Evolutionary conservation across 2,797 vertebrate genomes (phyloP).

Genomic region (Chromobotia macracanthus): DNA sequence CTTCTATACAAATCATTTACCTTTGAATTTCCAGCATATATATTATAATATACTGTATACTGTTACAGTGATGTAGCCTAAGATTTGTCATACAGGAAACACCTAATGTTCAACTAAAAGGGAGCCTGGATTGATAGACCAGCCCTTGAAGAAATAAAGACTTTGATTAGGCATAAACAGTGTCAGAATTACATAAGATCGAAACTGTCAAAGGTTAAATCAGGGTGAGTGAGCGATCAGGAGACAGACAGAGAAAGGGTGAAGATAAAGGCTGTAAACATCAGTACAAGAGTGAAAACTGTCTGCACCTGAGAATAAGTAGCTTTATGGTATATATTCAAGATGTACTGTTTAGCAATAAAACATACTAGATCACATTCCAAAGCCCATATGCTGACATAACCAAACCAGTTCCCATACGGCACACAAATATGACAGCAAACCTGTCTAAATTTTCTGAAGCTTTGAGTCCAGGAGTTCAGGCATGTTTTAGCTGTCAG

Average conservation of each 20-base stretch:
- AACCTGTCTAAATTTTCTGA: not conserved
- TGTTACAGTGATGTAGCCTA: no score
- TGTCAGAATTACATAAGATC: not conserved
- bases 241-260: not conserved
- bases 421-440: slow-evolving; percentile 18
- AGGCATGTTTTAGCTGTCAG: slow-evolving; percentile 25
- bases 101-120: no score
- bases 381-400: not conserved
- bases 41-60: no score
- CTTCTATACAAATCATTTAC: no score
- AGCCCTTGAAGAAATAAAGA: not conserved
- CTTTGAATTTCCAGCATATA: no score
- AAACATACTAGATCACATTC: slow-evolving; percentile 2
- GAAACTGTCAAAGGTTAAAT: slow-evolving; percentile 26
- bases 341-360: not conserved
- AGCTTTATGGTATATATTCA: not conserved
- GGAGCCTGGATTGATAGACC: not conserved
- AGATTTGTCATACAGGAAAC: no score
- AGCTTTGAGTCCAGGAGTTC: slow-evolving; percentile 5
- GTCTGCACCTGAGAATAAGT: not conserved
- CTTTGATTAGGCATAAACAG: not conserved
- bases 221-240: not conserved
- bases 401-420: slow-evolving; percentile 1
- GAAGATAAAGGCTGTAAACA: not conserved
- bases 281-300: not conserved